These are phyloP conservation scores for Vidua chalybeata DNA, from an alignment of 2,113 vertebrate species.

Conservation along the genomic window DNA sequence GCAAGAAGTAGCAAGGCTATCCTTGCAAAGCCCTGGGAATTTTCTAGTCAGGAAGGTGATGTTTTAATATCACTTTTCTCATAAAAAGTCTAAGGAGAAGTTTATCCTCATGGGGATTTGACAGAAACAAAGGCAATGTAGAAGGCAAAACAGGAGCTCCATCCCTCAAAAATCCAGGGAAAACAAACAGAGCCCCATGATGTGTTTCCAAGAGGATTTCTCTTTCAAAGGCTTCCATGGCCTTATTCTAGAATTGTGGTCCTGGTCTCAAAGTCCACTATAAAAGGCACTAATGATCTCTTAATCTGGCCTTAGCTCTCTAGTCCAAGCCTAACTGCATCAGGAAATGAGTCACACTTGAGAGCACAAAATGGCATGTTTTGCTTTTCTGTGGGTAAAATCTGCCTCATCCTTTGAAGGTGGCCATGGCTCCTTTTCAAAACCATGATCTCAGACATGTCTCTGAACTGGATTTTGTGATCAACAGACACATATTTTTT, in stretches of 20 bases:
- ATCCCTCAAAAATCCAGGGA: neutral
- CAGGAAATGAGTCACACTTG: neutral
- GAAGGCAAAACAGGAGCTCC: neutral
- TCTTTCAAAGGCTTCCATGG: neutral
- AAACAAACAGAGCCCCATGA: neutral
- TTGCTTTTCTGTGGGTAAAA: neutral
- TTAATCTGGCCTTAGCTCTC: constrained; percentile 6
- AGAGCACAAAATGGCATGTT: constrained; percentile 1
- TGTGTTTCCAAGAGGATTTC: neutral
- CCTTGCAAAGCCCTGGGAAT: neutral
- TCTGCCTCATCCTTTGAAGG: constrained; percentile 16
- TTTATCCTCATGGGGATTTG: neutral
- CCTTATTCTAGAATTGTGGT: neutral
- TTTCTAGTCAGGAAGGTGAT: neutral
- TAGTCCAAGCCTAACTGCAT: neutral
- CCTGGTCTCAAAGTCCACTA: neutral
- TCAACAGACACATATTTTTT: neutral
- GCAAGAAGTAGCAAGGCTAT: neutral
- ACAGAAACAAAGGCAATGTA: neutral
- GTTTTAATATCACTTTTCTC: neutral
- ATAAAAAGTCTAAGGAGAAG: neutral
- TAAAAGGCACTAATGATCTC: neutral
- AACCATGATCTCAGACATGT: constrained; percentile 25
- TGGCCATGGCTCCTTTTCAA: neutral
- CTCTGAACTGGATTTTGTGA: constrained; percentile 29